Conservation (phyloP, 2,797 vertebrate genomes). For the Scleropages formosus region DNA sequence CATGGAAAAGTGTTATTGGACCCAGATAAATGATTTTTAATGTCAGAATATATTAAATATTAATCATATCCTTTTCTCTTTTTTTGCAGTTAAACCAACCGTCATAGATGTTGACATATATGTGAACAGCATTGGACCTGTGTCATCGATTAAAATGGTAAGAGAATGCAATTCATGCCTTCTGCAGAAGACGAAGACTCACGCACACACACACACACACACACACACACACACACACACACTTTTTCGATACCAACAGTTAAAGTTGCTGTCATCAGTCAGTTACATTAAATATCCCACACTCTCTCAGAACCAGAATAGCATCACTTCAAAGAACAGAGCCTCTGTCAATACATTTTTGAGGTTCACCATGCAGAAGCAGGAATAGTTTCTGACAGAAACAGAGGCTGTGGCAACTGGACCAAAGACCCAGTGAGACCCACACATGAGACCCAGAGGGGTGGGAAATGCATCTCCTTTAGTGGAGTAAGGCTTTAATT, state of each 20-base stretch:
- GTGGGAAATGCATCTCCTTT: not conserved
- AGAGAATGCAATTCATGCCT: slow-evolving; percentile 43
- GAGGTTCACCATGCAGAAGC: not conserved
- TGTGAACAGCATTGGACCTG: slow-evolving; percentile 76
- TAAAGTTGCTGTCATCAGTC: not conserved
- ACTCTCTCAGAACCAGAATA: too few species aligned
- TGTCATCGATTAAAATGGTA: slow-evolving; percentile 80
- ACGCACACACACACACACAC: not conserved
- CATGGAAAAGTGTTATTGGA: too few species aligned
- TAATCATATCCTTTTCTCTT: not conserved
- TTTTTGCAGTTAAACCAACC: slow-evolving; percentile 69
- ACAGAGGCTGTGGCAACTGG: not conserved
- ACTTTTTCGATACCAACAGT: not conserved
- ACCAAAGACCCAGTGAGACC: not conserved
- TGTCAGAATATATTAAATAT: not conserved
- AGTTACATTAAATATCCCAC: not conserved
- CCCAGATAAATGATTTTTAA: slow-evolving; percentile 8
- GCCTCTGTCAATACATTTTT: too few species aligned
- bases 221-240: not conserved
- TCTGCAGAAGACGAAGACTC: not conserved
- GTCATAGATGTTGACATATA: slow-evolving; percentile 77
- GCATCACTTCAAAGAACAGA: too few species aligned
- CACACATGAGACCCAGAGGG: not conserved
- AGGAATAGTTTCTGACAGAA: slow-evolving; percentile 6
- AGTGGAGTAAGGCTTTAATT: too few species aligned